phyloP scores from a whole-genome alignment of 2,797 vertebrate species.

The Ficedula albicollis region DNA sequence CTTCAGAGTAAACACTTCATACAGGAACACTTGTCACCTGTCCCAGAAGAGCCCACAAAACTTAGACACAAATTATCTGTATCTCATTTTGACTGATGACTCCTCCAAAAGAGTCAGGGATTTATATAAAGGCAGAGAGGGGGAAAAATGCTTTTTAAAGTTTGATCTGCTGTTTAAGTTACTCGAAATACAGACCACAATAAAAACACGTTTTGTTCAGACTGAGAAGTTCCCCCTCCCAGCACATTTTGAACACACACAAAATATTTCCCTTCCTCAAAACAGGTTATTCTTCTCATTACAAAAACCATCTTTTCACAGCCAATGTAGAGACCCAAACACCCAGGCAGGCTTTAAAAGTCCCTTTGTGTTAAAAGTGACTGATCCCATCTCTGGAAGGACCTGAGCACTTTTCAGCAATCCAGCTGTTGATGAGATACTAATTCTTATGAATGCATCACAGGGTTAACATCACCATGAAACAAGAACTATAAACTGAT shows the following conservation, averaged over 20 bases:
- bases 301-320: not conserved
- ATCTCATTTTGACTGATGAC: not conserved
- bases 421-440: not conserved
- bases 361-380: not conserved
- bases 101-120: not conserved
- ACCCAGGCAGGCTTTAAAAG: not conserved
- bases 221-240: not conserved
- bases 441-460: not conserved
- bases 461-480: not conserved
- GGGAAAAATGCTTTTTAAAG: not conserved
- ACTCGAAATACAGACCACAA: not conserved
- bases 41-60: constrained; percentile 7
- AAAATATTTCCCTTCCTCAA: not conserved
- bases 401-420: not conserved
- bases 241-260: not conserved
- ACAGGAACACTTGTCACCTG: not conserved
- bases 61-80: not conserved
- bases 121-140: not conserved
- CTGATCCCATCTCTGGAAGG: not conserved
- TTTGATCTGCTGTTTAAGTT: not conserved
- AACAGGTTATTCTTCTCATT: not conserved
- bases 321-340: not conserved
- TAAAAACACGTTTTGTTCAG: not conserved
- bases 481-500: not conserved
- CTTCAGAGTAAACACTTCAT: not conserved